Conservation (phyloP, 2,888 invertebrate species). For the Oasisia sp. region DNA sequence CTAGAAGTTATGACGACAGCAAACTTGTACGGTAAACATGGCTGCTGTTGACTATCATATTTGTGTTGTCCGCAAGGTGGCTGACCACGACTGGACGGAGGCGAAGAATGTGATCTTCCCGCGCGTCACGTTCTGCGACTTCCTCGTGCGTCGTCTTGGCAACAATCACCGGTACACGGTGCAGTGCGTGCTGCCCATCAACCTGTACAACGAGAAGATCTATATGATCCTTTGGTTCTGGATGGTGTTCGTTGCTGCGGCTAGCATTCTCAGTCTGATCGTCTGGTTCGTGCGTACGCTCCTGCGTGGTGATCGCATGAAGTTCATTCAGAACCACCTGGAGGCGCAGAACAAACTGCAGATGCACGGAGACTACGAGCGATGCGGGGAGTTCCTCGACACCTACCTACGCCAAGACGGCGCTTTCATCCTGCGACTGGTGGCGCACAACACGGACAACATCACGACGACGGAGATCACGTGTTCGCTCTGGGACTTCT, state of each 20-base stretch:
- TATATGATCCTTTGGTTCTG: slow-evolving; percentile 43
- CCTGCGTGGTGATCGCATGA: slow-evolving; percentile 28
- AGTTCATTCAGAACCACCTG: slow-evolving; percentile 31
- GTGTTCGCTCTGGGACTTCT: slow-evolving; percentile 60
- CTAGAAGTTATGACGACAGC: neutral
- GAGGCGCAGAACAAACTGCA: slow-evolving; percentile 14
- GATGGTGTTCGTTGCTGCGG: slow-evolving; percentile 34
- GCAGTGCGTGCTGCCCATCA: slow-evolving; percentile 41
- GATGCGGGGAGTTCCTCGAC: slow-evolving; percentile 51
- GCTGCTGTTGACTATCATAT: neutral
- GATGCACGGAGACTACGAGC: slow-evolving; percentile 19
- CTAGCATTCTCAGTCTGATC: slow-evolving; percentile 35
- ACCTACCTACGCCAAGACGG: slow-evolving; percentile 62
- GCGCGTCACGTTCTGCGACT: slow-evolving; percentile 41
- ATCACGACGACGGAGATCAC: slow-evolving; percentile 61
- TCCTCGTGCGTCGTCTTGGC: slow-evolving; percentile 35
- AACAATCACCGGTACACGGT: slow-evolving; percentile 37
- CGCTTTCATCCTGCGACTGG: slow-evolving; percentile 61
- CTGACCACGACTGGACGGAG: slow-evolving; percentile 37
- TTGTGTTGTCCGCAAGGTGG: neutral
- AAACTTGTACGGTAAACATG: neutral
- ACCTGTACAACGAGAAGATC: slow-evolving; percentile 44
- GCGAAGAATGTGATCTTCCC: slow-evolving; percentile 42
- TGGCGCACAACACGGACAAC: slow-evolving; percentile 63
- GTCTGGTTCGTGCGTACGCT: slow-evolving; percentile 33